Base-by-base conservation (phyloP, 2,888 invertebrate genomes). In the Lasioglossum lativentre region DNA sequence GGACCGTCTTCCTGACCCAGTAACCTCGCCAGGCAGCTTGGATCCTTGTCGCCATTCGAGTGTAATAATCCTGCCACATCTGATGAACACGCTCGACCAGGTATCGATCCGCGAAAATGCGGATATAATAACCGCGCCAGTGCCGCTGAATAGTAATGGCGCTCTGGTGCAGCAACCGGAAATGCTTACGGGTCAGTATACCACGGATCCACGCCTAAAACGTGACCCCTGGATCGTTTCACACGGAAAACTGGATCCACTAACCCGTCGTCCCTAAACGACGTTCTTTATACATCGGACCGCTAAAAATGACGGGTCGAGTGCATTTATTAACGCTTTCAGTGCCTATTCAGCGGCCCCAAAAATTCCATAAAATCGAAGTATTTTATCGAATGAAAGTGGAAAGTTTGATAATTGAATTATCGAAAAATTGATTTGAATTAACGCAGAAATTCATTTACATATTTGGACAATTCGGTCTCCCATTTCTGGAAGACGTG, bases 11-110 rank as follows among this genome's bases (percentile, higher is more conserved):
- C 40, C 93, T 88, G 23, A 82, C 68, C 83, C 87, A 88, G 75
- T 92, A 92, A 5, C 92, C 94, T 4, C 93, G 91, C 94, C 94
- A 94, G 8, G 85, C 72, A 23, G 92, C 92, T 81, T 94, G 94
- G 75, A 94, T 93, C 68, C 82, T 90, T 12, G 83, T 90, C 3
- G 94, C 94, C 89, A 90, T 90, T 30, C 56, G n/a, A 59, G 91
- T 79, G 76, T 92, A 92, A 86, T 89, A 47, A 83, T 90, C 68
- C 74, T 87, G 70, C 91, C 91, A 90, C 88, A 90, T 90, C 30
- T 86, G 85, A n/a, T 90, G 83, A 5, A 89, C 91, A 47, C 86
- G 86, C 71, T 88, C 75, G 19, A 86, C 76, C 34, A 91, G 73
- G 74, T 86, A 83, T 27, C 80, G 87, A 71, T 86, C 84, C 5